Evolutionary conservation across 2,888 invertebrate species (phyloP).

Genomic region (Tachystola acroxantha): DNA sequence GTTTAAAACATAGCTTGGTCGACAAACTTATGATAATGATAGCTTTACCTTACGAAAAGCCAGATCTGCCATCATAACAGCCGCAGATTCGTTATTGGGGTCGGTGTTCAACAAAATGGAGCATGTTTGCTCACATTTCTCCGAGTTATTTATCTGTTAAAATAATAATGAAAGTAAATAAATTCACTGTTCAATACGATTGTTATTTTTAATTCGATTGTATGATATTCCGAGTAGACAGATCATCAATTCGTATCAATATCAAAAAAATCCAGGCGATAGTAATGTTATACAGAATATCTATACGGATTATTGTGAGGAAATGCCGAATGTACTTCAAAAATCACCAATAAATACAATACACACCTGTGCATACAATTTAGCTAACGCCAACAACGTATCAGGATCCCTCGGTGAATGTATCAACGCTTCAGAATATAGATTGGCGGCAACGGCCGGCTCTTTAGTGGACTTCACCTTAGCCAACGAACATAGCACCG

Average conservation of each 20-base stretch:
- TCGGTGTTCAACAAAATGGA: constrained; percentile 89
- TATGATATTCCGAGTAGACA: too few species aligned
- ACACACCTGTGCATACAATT: constrained; percentile 86
- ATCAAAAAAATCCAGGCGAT: too few species aligned
- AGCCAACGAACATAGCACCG: constrained; percentile 56
- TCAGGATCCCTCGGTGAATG: constrained; percentile 87
- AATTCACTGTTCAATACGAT: too few species aligned
- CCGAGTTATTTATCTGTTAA: constrained; percentile 86
- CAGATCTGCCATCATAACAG: constrained; percentile 97
- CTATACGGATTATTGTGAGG: too few species aligned
- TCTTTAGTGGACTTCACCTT: constrained; percentile 56
- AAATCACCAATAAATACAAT: too few species aligned
- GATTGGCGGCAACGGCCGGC: constrained; percentile 82
- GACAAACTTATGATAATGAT: neutral
- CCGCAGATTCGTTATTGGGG: constrained; percentile 94
- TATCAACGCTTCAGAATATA: constrained; percentile 92
- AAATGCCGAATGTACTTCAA: too few species aligned
- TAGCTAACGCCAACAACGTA: constrained; percentile 85
- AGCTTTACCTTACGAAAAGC: constrained; percentile 87
- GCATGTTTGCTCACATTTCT: constrained; percentile 93
- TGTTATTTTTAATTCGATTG: too few species aligned
- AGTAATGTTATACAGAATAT: too few species aligned
- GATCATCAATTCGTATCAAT: too few species aligned
- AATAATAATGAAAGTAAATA: too few species aligned
- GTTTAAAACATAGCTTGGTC: too few species aligned